Evolutionary conservation across 37 sponge, comb jelly and placozoan species (phyloP), one percentile per base, ranked within the genome.

Genomic region (Theonella swinhoei): DNA sequence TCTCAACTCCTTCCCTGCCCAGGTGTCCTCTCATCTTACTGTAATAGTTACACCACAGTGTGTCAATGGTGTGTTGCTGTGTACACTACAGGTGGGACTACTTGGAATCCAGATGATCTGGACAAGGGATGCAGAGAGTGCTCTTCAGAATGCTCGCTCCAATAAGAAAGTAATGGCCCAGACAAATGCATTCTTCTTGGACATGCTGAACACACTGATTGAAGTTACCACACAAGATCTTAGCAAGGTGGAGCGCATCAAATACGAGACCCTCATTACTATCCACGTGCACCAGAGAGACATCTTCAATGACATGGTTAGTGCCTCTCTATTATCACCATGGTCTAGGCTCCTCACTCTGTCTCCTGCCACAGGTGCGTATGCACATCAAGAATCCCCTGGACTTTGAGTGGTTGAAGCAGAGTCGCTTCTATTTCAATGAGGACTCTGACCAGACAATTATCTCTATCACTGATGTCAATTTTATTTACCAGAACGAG

Each of bases 391-490:
- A 90, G 28, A 76, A 77, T 34, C 85, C 88, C 3, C 59, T 79
- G 26, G 98, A 98, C 42, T 98, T 98, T 75, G 98, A 98, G 76
- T 98, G 98, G 98, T 70, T 98, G 76, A 98, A 98, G 76, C 98
- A 98, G 80, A 90, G 92, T 68, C 77, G 98, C 35, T 98, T 98
- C 83, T 98, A 98, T 87, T 98, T 92, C 83, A 91, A 91, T 32
- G 95, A 95, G 32, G 98, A 98, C 70, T 76, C 68, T 2, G 90
- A 98, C 42, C 79, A 88, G 65, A 90, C 91, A 22, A 34, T 88
- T 23, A 93, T 98, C 68, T 89, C 90, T 68, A 98, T 98, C 88
- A 98, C 98, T 71, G 92, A 98, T 83, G 98, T 98, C 38, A 85
- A 94, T 80, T 98, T 98, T 72, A 68, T 70, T 58, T 98, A 98